Percentiles rank a stretch among this genome's conserved stretches.
Evolutionary conservation across 2,797 vertebrate species (phyloP).

Genomic region (Platyrinchus mystaceus): DNA sequence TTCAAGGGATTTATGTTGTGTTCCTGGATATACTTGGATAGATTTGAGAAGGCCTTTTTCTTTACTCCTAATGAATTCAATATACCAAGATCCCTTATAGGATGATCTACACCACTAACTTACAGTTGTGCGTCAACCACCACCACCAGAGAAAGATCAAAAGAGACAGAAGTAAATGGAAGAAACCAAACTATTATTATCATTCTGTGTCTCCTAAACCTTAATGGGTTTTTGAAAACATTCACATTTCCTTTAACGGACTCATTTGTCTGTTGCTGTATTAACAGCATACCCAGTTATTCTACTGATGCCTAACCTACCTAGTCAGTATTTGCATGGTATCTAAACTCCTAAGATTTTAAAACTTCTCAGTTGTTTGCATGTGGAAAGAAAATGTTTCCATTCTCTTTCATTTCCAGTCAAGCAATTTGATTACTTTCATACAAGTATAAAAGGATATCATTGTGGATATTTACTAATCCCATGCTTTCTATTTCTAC

Average conservation of each 20-base stretch:
- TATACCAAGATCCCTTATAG: background rate
- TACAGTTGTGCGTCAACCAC: background rate
- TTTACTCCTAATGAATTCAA: background rate
- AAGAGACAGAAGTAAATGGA: background rate
- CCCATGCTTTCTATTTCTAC: background rate
- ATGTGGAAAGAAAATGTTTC: background rate
- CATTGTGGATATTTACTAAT: background rate
- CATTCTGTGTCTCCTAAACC: background rate
- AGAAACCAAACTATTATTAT: background rate
- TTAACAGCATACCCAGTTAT: background rate
- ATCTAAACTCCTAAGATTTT: background rate
- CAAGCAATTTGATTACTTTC: background rate
- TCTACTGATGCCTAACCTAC: background rate
- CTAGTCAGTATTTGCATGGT: background rate
- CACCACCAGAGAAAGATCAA: background rate
- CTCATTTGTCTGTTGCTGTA: background rate
- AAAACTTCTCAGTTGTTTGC: background rate
- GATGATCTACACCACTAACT: background rate
- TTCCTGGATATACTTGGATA: background rate
- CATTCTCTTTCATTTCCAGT: background rate
- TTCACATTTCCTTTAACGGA: background rate
- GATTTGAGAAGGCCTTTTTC: background rate
- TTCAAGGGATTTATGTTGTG: background rate
- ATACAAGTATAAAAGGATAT: background rate
- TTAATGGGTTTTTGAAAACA: background rate